These are phyloP conservation scores for Drosophila novamexicana DNA, from an alignment of 1,140 invertebrate genomes.

Conservation along the genomic window DNA sequence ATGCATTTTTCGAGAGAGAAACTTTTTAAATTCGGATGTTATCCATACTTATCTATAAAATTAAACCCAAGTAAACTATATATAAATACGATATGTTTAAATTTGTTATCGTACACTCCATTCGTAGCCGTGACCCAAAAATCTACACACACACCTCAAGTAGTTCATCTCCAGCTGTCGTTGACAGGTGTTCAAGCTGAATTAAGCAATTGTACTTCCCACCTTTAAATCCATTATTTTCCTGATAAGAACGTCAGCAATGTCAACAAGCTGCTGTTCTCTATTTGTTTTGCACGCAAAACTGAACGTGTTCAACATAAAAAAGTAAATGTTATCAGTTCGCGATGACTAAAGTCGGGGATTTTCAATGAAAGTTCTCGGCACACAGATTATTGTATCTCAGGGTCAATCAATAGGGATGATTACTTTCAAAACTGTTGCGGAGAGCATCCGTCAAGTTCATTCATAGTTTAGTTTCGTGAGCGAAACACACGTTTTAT, in stretches of 20 bases:
- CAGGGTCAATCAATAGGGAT: slow-evolving; percentile 3
- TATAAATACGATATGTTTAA: neutral
- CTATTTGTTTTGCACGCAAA: slow-evolving; percentile 9
- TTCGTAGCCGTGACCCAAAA: slow-evolving; percentile 8
- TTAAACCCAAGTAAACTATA: neutral
- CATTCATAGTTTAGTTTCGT: neutral
- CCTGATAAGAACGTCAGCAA: slow-evolving; percentile 12
- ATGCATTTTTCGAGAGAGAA: neutral
- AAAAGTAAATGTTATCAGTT: slow-evolving; percentile 22
- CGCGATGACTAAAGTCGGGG: slow-evolving; percentile 18
- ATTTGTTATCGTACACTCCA: neutral
- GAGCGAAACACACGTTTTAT: neutral
- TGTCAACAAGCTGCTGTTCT: slow-evolving; percentile 17
- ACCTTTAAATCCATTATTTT: neutral
- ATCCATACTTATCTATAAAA: neutral
- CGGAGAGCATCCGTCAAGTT: neutral
- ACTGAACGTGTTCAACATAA: slow-evolving; percentile 13
- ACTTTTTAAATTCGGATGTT: neutral
- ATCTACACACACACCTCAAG: neutral
- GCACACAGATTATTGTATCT: neutral
- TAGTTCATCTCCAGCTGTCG: slow-evolving; percentile 1
- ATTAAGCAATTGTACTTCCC: slow-evolving; percentile 8
- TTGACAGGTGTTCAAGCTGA: slow-evolving; percentile 24
- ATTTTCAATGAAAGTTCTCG: slow-evolving; percentile 19
- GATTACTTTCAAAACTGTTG: neutral